Conservation (phyloP, 2,888 invertebrate species). For the Polymixis flavicincta region DNA sequence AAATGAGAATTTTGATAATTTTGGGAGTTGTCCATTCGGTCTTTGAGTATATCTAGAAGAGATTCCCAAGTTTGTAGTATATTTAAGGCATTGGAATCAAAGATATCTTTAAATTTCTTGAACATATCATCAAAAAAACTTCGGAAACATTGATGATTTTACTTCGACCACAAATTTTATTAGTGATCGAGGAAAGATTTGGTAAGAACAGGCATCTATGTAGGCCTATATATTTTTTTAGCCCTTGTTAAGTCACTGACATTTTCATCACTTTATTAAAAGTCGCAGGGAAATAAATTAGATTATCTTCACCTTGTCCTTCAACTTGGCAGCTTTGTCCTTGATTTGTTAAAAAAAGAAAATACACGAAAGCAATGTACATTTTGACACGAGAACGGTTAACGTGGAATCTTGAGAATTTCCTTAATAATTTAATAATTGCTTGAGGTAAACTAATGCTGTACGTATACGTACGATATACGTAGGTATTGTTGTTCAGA, state of each 20-base stretch:
- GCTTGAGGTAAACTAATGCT: slow-evolving; percentile 23
- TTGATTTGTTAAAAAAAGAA: slow-evolving; percentile 27
- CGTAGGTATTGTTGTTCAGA: slow-evolving; percentile 18
- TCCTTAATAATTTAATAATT: slow-evolving; percentile 45
- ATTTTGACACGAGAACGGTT: slow-evolving; percentile 39
- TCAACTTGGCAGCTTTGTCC: slow-evolving; percentile 19
- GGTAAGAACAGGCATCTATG: not conserved
- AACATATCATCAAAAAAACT: not conserved
- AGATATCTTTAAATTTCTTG: not conserved
- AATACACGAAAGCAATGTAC: slow-evolving; percentile 11
- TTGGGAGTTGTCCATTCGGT: not conserved
- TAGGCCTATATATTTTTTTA: not conserved
- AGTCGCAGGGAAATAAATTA: slow-evolving; percentile 13
- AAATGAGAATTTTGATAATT: slow-evolving; percentile 7
- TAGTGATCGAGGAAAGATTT: not conserved
- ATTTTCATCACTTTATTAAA: slow-evolving; percentile 14
- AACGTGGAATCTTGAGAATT: slow-evolving; percentile 48
- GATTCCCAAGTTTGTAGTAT: not conserved
- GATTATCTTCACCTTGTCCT: slow-evolving; percentile 31
- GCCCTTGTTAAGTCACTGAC: not conserved
- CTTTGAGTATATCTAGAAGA: not conserved
- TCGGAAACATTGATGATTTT: no score
- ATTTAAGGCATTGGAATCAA: not conserved
- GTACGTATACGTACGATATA: slow-evolving; percentile 10
- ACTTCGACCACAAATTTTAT: no score